These are phyloP conservation scores for Agrotis clavis DNA, from an alignment of 2,888 invertebrate species.

Conservation along the genomic window DNA sequence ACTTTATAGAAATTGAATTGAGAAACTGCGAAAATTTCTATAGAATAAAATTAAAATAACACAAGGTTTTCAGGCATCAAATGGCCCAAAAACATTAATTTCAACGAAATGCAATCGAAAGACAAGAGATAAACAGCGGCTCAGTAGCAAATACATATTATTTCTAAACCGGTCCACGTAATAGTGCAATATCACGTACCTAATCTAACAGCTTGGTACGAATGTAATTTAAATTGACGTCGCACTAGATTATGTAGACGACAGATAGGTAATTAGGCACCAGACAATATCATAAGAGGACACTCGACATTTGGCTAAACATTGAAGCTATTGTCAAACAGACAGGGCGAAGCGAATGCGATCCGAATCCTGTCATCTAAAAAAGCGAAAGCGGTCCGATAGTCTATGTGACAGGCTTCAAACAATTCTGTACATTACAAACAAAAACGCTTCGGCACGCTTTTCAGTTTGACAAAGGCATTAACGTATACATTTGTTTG, in stretches of 20 bases:
- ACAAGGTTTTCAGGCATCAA: slow-evolving; percentile 16
- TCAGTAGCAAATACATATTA: slow-evolving; percentile 60
- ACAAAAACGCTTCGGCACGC: too few species aligned
- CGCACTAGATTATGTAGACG: slow-evolving; percentile 33
- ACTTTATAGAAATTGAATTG: too few species aligned
- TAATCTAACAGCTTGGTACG: slow-evolving; percentile 52
- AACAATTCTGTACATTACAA: too few species aligned
- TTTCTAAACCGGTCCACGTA: slow-evolving; percentile 62
- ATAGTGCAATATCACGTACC: slow-evolving; percentile 65
- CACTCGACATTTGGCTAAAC: too few species aligned
- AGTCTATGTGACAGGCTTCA: too few species aligned
- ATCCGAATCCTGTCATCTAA: too few species aligned
- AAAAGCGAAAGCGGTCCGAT: too few species aligned
- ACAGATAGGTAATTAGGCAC: slow-evolving; percentile 45
- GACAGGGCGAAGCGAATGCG: too few species aligned
- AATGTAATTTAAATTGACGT: slow-evolving; percentile 63
- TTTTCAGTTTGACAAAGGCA: too few species aligned
- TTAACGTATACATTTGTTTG: too few species aligned
- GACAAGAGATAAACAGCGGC: slow-evolving; percentile 40
- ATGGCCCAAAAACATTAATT: not conserved
- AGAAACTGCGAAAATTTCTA: not conserved
- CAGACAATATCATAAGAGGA: too few species aligned
- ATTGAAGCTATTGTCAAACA: too few species aligned
- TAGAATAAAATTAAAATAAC: not conserved
- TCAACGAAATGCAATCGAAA: slow-evolving; percentile 25